Evolutionary conservation across 2,888 invertebrate species (phyloP).

Genomic region (Athetis lepigone): DNA sequence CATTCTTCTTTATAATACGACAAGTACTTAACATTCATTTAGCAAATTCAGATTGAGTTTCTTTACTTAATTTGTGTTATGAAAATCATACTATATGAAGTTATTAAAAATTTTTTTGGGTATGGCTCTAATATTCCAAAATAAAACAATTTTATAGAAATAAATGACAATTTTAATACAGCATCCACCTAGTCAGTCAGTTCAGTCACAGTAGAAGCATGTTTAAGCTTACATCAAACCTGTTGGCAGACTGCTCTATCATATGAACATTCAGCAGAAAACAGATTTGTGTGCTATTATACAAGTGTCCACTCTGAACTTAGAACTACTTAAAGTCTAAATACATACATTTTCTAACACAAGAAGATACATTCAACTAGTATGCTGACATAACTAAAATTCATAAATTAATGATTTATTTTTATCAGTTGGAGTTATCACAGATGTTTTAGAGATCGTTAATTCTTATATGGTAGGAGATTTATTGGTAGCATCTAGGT

Average conservation of each 20-base stretch:
- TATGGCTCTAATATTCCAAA: too few relatives aligned
- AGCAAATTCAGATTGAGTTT: too few relatives aligned
- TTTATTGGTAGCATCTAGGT: conserved; percentile 75
- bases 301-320: conserved; percentile 53
- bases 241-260: conserved; percentile 15
- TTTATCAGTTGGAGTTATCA: conserved; percentile 89
- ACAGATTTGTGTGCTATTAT: conserved; percentile 48
- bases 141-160: conserved; percentile 58
- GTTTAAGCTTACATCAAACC: conserved; percentile 42
- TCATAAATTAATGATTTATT: conserved; percentile 86
- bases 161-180: conserved; percentile 72
- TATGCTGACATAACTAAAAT: conserved; percentile 79
- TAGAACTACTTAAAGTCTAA: conserved; percentile 65
- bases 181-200: conserved; percentile 82
- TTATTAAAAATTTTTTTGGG: too few relatives aligned
- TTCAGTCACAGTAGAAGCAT: conserved; percentile 62
- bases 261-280: neutral
- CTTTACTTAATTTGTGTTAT: too few relatives aligned
- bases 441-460: conserved; percentile 90
- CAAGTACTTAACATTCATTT: too few relatives aligned
- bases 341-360: conserved; percentile 70
- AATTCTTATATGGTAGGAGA: conserved; percentile 86
- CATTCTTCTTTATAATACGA: too few relatives aligned
- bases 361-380: conserved; percentile 76
- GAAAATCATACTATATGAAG: too few relatives aligned